Evolutionary conservation across 2,113 vertebrate genomes (phyloP).

Genomic region (Eclectus roratus): DNA sequence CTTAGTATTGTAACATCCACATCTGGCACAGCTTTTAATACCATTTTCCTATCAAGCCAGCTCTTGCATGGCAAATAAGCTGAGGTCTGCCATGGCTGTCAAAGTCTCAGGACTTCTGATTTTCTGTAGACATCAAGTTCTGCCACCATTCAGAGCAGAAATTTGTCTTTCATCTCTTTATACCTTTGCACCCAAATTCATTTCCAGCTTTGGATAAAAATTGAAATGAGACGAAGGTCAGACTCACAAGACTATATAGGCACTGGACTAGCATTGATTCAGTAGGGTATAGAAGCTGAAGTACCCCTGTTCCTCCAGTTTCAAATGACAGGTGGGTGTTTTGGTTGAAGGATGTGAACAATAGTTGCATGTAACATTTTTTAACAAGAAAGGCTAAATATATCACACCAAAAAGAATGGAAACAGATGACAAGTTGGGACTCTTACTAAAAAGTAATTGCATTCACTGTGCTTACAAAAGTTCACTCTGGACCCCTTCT

Average conservation of each 20-base stretch:
- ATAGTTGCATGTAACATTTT: not conserved
- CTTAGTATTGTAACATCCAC: not conserved
- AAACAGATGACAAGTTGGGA: not conserved
- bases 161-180: not conserved
- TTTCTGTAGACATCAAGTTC: not conserved
- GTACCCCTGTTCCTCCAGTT: not conserved
- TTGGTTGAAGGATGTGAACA: not conserved
- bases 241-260: not conserved
- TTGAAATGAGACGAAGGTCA: not conserved
- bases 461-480: not conserved
- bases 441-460: not conserved
- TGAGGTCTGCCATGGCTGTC: not conserved
- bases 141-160: not conserved
- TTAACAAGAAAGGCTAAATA: not conserved
- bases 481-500: fast-evolving
- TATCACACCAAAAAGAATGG: not conserved
- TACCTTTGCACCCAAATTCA: not conserved
- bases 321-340: not conserved
- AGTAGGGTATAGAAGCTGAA: not conserved
- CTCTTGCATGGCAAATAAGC: not conserved
- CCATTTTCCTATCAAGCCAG: not conserved
- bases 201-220: not conserved
- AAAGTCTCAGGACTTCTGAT: not conserved
- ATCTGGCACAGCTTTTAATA: not conserved
- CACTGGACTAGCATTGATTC: not conserved